A percentile compares a stretch with the other conserved stretches of the same genome.
These are phyloP conservation scores for Larimichthys polyactis DNA, from an alignment of 2,113 vertebrate species.

Conservation along the genomic window DNA sequence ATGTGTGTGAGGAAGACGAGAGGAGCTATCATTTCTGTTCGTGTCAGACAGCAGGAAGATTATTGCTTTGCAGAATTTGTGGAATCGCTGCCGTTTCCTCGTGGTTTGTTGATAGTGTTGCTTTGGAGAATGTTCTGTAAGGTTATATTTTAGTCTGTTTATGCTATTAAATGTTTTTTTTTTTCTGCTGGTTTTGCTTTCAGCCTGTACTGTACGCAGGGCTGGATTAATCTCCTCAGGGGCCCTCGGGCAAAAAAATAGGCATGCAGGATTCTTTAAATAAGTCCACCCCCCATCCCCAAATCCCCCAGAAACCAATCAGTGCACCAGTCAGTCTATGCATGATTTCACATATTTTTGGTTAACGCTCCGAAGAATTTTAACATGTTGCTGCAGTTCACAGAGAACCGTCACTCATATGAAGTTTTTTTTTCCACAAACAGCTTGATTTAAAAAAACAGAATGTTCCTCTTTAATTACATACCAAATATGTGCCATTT, in stretches of 20 bases:
- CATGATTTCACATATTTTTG: neutral
- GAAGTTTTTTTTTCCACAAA: no score
- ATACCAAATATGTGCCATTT: no score
- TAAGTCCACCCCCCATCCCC: neutral
- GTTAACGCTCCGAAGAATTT: no score
- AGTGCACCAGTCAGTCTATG: no score
- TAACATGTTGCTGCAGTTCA: no score
- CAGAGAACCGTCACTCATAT: no score
- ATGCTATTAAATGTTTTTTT: neutral
- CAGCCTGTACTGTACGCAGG: neutral
- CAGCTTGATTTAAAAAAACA: no score
- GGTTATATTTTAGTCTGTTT: neutral
- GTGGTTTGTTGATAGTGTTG: neutral
- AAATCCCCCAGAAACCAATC: neutral
- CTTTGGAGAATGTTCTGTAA: neutral
- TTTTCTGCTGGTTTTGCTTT: neutral
- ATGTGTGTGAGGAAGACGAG: neutral
- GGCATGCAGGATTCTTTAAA: no score
- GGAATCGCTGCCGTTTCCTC: neutral
- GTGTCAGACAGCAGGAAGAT: slow-evolving; percentile 2
- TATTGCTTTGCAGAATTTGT: neutral
- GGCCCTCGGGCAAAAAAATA: neutral
- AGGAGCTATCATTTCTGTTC: neutral
- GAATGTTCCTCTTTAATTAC: no score
- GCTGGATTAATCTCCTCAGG: neutral